These are phyloP conservation scores for Ceraclea dissimilis DNA, from an alignment of 2,888 invertebrate genomes.

Conservation along the genomic window DNA sequence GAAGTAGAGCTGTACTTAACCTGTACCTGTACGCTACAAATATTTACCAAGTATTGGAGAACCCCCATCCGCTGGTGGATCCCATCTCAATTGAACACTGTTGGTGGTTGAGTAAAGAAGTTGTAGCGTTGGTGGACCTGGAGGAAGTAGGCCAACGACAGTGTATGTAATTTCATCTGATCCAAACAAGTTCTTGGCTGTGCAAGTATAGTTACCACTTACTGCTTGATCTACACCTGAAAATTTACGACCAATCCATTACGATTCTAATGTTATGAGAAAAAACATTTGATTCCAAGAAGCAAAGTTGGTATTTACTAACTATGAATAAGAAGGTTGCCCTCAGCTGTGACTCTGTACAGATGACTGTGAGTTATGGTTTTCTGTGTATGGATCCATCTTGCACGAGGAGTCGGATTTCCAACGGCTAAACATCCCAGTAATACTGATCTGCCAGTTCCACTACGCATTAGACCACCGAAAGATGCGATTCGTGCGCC, in stretches of 20 bases:
- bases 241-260: not conserved
- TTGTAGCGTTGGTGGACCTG: conserved; percentile 58
- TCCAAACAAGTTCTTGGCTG: conserved; percentile 76
- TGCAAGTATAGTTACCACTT: conserved; percentile 73
- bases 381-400: conserved; percentile 65
- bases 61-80: conserved; percentile 52
- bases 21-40: too few species aligned
- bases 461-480: conserved; percentile 62
- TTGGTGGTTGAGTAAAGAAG: conserved; percentile 65
- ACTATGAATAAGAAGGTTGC: conserved; percentile 67
- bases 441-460: conserved; percentile 59
- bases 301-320: conserved; percentile 28
- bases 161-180: conserved; percentile 76
- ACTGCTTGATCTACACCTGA: conserved; percentile 63
- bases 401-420: conserved; percentile 67
- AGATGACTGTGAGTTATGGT: conserved; percentile 66
- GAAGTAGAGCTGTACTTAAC: too few species aligned
- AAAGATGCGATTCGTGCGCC: conserved; percentile 80
- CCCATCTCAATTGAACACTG: conserved; percentile 48
- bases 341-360: conserved; percentile 61
- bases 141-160: conserved; percentile 71
- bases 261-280: not conserved
- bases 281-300: not conserved
- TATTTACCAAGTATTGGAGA: conserved; percentile 43
- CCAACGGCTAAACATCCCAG: conserved; percentile 69